These are phyloP conservation scores for Marisa cornuarietis DNA, from an alignment of 1,140 invertebrate genomes.

Conservation along the genomic window DNA sequence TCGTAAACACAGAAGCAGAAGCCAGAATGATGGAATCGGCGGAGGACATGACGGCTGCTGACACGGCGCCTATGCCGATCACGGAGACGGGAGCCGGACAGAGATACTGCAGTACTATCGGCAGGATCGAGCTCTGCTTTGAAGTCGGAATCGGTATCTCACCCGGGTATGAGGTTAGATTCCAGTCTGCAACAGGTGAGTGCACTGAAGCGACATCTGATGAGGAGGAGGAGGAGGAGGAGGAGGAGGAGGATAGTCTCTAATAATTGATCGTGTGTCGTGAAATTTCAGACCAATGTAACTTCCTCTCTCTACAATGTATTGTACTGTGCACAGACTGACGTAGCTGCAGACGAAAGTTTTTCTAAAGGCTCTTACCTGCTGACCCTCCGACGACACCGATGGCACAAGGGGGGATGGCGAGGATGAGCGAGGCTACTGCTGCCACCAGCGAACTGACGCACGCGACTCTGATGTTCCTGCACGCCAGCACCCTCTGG, in stretches of 20 bases:
- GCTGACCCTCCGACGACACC: conserved; percentile 94
- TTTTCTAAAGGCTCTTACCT: conserved; percentile 69
- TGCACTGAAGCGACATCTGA: neutral
- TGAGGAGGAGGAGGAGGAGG: conserved; percentile 68
- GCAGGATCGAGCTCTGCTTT: conserved; percentile 89
- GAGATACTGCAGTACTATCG: conserved; percentile 94
- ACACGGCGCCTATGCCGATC: conserved; percentile 96
- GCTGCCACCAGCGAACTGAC: conserved; percentile 91
- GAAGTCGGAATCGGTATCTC: conserved; percentile 71
- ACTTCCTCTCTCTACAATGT: neutral
- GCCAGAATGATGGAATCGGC: conserved; percentile 95
- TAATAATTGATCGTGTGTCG: neutral
- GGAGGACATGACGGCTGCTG: conserved; percentile 97
- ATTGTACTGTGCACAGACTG: neutral
- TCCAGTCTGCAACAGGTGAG: conserved; percentile 80
- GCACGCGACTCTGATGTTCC: conserved; percentile 87
- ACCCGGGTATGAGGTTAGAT: conserved; percentile 83
- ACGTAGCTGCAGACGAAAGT: too few species aligned
- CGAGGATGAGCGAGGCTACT: conserved; percentile 90
- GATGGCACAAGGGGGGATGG: conserved; percentile 92
- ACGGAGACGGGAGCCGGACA: conserved; percentile 93
- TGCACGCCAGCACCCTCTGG: conserved; percentile 91
- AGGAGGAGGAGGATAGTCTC: conserved; percentile 65
- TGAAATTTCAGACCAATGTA: neutral
- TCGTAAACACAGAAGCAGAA: conserved; percentile 96